These are phyloP conservation scores for Gymnogyps californianus DNA, from an alignment of 2,113 vertebrate species.

Conservation along the genomic window DNA sequence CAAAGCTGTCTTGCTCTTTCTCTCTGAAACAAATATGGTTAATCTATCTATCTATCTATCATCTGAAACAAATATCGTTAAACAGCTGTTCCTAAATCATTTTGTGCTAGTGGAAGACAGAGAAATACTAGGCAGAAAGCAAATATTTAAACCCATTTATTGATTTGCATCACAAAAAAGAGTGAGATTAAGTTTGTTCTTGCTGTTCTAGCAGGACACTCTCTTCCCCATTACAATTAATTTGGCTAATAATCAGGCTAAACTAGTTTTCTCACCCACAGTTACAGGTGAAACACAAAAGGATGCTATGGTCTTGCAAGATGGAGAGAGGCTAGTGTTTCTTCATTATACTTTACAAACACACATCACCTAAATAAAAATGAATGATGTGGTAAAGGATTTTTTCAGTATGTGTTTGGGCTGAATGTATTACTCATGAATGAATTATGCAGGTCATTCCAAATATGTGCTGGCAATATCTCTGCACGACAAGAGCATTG, in stretches of 20 bases:
- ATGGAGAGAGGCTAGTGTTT: neutral
- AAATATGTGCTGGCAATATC: neutral
- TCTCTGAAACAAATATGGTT: neutral
- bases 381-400: neutral
- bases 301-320: neutral
- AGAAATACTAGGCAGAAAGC: neutral
- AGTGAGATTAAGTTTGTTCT: neutral
- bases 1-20: neutral
- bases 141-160: neutral
- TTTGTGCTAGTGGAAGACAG: neutral
- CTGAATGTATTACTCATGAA: neutral
- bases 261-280: neutral
- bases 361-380: neutral
- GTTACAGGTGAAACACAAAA: neutral
- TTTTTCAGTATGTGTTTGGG: neutral
- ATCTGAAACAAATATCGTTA: neutral
- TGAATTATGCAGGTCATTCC: neutral
- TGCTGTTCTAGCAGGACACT: neutral
- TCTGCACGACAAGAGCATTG: neutral
- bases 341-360: neutral
- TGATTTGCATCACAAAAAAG: neutral
- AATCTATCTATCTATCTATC: neutral
- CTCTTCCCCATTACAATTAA: neutral
- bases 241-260: neutral
- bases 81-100: neutral